These are phyloP conservation scores for Ianthella basta DNA, from an alignment of 37 sponge, comb jelly and placozoan species.

Conservation along the genomic window DNA sequence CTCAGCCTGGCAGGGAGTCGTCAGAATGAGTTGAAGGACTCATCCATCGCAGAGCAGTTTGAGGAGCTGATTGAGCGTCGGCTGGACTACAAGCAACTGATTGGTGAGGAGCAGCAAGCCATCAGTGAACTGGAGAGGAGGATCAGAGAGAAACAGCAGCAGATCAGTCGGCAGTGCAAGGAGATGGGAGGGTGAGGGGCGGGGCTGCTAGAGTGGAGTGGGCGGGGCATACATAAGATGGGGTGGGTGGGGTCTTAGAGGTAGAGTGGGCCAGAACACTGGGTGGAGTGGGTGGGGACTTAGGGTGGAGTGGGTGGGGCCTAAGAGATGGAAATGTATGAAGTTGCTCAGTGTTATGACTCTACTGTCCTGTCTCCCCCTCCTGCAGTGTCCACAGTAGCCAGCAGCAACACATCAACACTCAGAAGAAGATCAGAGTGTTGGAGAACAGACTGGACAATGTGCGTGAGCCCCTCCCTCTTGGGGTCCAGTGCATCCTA, in stretches of 20 bases:
- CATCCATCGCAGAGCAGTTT: slow-evolving; percentile 42
- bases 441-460: slow-evolving; percentile 94
- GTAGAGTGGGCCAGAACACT: background rate
- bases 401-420: slow-evolving; percentile 65
- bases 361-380: too few relatives aligned
- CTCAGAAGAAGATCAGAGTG: slow-evolving; percentile 81
- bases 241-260: slow-evolving; percentile 2
- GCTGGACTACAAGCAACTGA: slow-evolving; percentile 10
- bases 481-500: too few relatives aligned
- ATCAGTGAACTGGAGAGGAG: slow-evolving; percentile 50
- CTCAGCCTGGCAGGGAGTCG: slow-evolving; percentile 75
- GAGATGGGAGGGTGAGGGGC: slow-evolving; percentile 74
- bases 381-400: slow-evolving; percentile 71
- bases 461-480: slow-evolving; percentile 20
- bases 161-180: slow-evolving; percentile 45
- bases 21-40: slow-evolving; percentile 79
- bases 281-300: too few relatives aligned
- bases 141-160: slow-evolving; percentile 43
- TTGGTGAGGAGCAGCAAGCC: slow-evolving; percentile 59
- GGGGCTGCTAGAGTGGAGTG: too few relatives aligned
- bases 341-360: too few relatives aligned
- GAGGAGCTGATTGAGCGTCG: slow-evolving; percentile 32
- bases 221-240: too few relatives aligned
- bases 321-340: too few relatives aligned
- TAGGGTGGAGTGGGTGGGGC: too few relatives aligned